Evolutionary conservation across 2,113 vertebrate genomes (phyloP), one percentile per base, ranked within the genome.

Genomic region (Pipa parva): DNA sequence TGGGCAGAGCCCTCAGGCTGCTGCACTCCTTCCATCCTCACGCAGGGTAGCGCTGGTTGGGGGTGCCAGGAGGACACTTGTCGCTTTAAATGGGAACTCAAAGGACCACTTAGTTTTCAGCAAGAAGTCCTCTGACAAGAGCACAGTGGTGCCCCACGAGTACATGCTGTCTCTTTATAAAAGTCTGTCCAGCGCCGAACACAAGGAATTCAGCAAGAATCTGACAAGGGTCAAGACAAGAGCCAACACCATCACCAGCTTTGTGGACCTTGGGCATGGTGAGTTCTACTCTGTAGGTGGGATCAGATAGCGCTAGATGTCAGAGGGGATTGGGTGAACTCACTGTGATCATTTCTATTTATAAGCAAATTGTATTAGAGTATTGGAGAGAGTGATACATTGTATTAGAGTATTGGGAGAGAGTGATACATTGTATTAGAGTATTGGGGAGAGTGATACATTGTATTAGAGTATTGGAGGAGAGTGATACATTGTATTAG

Each of bases 141-240:
- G 77, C 51, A 84, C 87, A 9, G 79, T 90, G 74, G 85, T 89
- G 66, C 87, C 85, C 20, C 92, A 91, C 74, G 79, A 85, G 42
- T 93, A 91, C 82, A 93, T 93, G 91, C 39, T 93, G 77, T 81
- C 87, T 59, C 84, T 93, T 3, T 93, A 93, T 84, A 83, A 81
- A 74, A 78, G 82, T 24, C 74, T 87, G 62, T 80, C 88, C 22
- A 71, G 80, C 64, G 76, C 79, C 48, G 78, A 79, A 59, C 78
- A 73, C 25, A 72, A 64, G 18, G 77, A 67, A 28, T 42, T 54
- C 3, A 71, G 77, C 66, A 55, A 60, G 69, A 65, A 71, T 59
- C 49, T 72, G 18, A n/a, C 73, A 71, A 70, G 75, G 67, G 63
- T 71, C 56, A 76, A 63, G 49, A 63, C 73, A 72, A 75, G 70